Evolutionary conservation across 2,797 vertebrate species (phyloP).

Genomic region (Sciurus carolinensis): DNA sequence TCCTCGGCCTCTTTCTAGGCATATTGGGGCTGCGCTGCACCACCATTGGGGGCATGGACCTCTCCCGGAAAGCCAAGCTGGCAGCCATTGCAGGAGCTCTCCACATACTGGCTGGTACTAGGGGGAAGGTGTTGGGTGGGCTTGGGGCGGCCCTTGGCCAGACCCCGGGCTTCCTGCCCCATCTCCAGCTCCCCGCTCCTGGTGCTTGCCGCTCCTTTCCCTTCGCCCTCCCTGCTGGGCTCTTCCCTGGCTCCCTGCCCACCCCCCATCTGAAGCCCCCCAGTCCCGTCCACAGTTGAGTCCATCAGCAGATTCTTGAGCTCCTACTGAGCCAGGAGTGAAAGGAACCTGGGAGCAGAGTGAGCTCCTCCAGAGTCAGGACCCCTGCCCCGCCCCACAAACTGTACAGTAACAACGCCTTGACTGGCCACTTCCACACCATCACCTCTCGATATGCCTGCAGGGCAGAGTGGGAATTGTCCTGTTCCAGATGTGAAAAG

Average conservation of each 20-base stretch:
- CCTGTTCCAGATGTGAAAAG: not conserved
- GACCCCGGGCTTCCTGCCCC: not conserved
- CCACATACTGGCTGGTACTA: slow-evolving; percentile 93
- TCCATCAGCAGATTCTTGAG: not conserved
- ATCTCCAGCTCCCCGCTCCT: not conserved
- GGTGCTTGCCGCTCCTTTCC: not conserved
- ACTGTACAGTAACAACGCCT: no score
- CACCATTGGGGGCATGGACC: slow-evolving; percentile 90
- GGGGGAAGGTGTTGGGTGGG: not conserved
- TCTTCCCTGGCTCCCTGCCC: not conserved
- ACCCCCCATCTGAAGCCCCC: not conserved
- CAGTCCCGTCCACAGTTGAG: not conserved
- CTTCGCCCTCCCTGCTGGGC: not conserved
- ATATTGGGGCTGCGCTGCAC: slow-evolving; percentile 94
- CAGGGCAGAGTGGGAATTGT: not conserved
- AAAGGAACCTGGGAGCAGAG: not conserved
- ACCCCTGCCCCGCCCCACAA: not conserved
- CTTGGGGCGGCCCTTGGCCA: not conserved
- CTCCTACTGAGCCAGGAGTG: not conserved
- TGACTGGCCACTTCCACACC: not conserved
- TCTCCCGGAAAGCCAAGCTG: slow-evolving; percentile 91
- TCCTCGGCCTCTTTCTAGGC: slow-evolving; percentile 89
- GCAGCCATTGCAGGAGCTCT: slow-evolving; percentile 90
- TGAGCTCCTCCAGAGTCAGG: not conserved
- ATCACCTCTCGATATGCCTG: not conserved